phyloP scores from a whole-genome alignment of 2,797 vertebrate species.

The Furcifer pardalis region DNA sequence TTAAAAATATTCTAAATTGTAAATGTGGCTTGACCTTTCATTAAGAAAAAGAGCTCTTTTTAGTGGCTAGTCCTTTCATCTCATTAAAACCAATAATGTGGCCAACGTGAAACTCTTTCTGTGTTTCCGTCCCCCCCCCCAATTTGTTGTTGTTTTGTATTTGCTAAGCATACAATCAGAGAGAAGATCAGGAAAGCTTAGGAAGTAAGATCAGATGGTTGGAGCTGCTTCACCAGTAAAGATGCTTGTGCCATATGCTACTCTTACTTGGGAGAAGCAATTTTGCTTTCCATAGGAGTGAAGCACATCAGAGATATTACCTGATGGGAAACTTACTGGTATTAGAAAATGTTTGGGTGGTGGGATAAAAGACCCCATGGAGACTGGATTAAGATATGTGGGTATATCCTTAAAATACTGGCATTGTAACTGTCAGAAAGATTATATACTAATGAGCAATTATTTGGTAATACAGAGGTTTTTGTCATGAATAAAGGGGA shows the following conservation, averaged over 20 bases:
- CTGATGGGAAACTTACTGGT: not conserved
- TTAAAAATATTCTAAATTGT: slow-evolving; percentile 24
- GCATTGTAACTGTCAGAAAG: not conserved
- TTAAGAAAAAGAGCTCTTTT: slow-evolving; percentile 34
- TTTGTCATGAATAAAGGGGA: not conserved
- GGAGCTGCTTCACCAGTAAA: slow-evolving; percentile 53
- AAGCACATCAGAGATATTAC: not conserved
- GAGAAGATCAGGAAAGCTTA: slow-evolving; percentile 70
- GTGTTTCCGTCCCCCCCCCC: slow-evolving; percentile 8
- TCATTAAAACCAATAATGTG: slow-evolving; percentile 40
- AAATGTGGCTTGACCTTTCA: slow-evolving; percentile 15
- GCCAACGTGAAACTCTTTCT: slow-evolving; percentile 14
- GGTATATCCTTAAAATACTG: not conserved
- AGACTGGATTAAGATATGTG: not conserved
- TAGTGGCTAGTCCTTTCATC: not conserved
- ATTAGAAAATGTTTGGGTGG: not conserved
- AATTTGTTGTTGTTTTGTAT: slow-evolving; percentile 37
- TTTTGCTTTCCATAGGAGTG: slow-evolving; percentile 34
- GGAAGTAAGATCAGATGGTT: slow-evolving; percentile 66
- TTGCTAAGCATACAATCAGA: slow-evolving; percentile 61
- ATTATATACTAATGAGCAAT: not conserved
- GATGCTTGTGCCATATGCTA: slow-evolving; percentile 53
- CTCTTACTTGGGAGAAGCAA: slow-evolving; percentile 47
- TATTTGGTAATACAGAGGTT: not conserved
- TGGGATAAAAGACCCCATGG: not conserved